phyloP scores from a whole-genome alignment of 2,888 invertebrate genomes.

The Minunthozetes semirufus region DNA sequence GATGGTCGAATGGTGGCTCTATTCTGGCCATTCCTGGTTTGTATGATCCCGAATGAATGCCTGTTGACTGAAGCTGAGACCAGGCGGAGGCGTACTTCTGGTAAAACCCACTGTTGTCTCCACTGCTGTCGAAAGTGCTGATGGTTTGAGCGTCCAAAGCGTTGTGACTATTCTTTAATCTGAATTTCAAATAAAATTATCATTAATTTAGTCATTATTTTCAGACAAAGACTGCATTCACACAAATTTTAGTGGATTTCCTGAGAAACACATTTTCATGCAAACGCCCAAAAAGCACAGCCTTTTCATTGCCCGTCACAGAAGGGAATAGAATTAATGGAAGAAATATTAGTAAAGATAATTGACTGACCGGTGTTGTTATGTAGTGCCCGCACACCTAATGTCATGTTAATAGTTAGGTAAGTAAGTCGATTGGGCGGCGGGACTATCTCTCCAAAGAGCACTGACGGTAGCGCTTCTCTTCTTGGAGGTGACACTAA shows the following conservation, averaged over 20 bases:
- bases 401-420: conserved; percentile 28
- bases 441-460: conserved; percentile 36
- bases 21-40: conserved; percentile 30
- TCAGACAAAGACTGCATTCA: no score
- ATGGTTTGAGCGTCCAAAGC: conserved; percentile 40
- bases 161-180: conserved; percentile 37
- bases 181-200: conserved; percentile 8
- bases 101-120: conserved; percentile 61
- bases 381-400: conserved; percentile 18
- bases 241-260: not conserved
- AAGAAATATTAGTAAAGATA: not conserved
- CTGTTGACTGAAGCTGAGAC: conserved; percentile 47
- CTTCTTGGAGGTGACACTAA: conserved; percentile 34
- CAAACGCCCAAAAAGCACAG: not conserved
- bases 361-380: conserved; percentile 2
- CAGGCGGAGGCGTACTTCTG: conserved; percentile 84
- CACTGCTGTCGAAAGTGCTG: conserved; percentile 39
- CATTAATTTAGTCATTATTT: not conserved
- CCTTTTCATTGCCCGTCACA: conserved; percentile 1
- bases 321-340: not conserved
- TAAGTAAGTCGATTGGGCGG: conserved; percentile 31
- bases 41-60: conserved; percentile 38
- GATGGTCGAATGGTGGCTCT: conserved; percentile 7
- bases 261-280: not conserved
- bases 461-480: conserved; percentile 34